These are phyloP conservation scores for Scaptomyza cyrtandrae DNA, from an alignment of 2,888 invertebrate species.

Conservation along the genomic window DNA sequence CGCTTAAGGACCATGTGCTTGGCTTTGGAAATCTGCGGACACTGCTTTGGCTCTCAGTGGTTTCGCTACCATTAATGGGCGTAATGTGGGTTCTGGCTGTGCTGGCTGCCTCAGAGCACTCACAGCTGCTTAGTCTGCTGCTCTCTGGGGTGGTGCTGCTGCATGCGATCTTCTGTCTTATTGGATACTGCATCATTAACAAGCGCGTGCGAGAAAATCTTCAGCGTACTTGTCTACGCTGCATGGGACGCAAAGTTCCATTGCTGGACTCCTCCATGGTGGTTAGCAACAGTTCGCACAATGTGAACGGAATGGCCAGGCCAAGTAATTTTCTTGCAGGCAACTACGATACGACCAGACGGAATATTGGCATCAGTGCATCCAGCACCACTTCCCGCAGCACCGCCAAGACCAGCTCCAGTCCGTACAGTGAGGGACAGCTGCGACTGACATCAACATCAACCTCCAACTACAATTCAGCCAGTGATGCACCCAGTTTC, in stretches of 20 bases:
- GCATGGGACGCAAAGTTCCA: slow-evolving; percentile 93
- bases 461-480: slow-evolving; percentile 94
- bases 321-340: slow-evolving; percentile 82
- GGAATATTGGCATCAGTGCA: slow-evolving; percentile 96
- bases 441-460: slow-evolving; percentile 93
- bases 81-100: slow-evolving; percentile 94
- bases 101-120: slow-evolving; percentile 90
- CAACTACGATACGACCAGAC: slow-evolving; percentile 86
- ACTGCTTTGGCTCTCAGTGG: slow-evolving; percentile 93
- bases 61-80: slow-evolving; percentile 93
- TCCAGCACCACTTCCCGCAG: slow-evolving; percentile 97
- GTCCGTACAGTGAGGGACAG: slow-evolving; percentile 95
- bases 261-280: slow-evolving; percentile 90
- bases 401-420: slow-evolving; percentile 96
- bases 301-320: slow-evolving; percentile 86
- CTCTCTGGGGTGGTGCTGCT: slow-evolving; percentile 91
- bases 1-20: slow-evolving; percentile 94
- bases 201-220: slow-evolving; percentile 91
- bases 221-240: slow-evolving; percentile 87
- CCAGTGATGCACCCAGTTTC: slow-evolving; percentile 91
- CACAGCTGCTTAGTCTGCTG: slow-evolving; percentile 90
- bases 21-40: slow-evolving; percentile 94
- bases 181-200: slow-evolving; percentile 95
- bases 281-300: slow-evolving; percentile 91
- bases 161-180: slow-evolving; percentile 93